Percentiles rank a stretch among this genome's conserved stretches.
Evolutionary conservation across 2,113 vertebrate species (phyloP).

Genomic region (Microcebus murinus): DNA sequence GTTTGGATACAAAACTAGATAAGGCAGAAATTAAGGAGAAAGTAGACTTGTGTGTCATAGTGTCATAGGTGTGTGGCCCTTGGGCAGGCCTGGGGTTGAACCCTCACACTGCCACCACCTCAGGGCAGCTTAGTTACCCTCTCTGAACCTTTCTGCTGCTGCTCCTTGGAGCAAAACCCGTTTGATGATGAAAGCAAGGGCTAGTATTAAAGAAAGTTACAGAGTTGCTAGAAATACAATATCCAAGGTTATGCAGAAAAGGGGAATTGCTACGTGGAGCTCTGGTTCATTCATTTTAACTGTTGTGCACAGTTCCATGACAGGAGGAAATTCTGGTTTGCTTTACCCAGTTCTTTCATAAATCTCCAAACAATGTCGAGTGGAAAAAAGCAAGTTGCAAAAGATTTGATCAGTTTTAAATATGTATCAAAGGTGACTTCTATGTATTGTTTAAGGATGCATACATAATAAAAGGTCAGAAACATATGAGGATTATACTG

Average conservation of each 20-base stretch:
- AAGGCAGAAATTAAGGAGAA: neutral
- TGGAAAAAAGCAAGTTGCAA: neutral
- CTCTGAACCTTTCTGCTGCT: neutral
- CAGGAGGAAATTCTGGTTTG: neutral
- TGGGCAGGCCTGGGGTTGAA: neutral
- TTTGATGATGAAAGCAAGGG: neutral
- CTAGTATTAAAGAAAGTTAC: neutral
- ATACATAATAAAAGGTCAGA: neutral
- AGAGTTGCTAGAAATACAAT: neutral
- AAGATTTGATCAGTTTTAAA: neutral
- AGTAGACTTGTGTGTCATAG: neutral
- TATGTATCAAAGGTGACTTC: neutral
- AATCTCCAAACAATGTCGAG: neutral
- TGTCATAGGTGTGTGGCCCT: neutral
- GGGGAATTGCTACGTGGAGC: neutral
- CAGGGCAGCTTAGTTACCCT: neutral
- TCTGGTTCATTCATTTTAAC: neutral
- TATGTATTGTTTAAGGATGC: neutral
- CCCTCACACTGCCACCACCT: neutral
- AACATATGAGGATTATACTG: neutral
- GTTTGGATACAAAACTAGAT: neutral
- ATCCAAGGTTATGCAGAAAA: neutral
- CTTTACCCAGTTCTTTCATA: neutral
- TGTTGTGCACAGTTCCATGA: neutral
- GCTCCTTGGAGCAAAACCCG: neutral